phyloP scores from a whole-genome alignment of 1,140 invertebrate species.

The Diabrotica virgifera region DNA sequence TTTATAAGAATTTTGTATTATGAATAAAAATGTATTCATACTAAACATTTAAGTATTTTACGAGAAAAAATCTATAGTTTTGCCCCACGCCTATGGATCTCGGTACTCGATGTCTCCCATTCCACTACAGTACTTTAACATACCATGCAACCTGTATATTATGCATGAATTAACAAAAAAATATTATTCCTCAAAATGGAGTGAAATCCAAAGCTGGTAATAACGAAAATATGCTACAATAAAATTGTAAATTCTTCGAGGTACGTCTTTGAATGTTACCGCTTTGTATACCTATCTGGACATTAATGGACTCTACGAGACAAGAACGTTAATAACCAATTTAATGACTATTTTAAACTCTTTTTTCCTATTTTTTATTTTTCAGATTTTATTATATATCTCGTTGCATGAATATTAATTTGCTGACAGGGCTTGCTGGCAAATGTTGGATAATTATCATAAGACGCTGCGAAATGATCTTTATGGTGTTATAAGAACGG shows the following conservation, averaged over 20 bases:
- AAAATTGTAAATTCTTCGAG: constrained; percentile 39
- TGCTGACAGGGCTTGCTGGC: not conserved
- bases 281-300: constrained; percentile 35
- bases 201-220: constrained; percentile 37
- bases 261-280: constrained; percentile 36
- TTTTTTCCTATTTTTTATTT: constrained; percentile 10
- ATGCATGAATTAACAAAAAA: constrained; percentile 30
- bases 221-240: constrained; percentile 42
- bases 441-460: too few relatives aligned
- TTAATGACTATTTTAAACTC: constrained; percentile 23
- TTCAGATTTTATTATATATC: constrained; percentile 16
- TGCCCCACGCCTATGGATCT: not conserved
- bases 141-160: constrained; percentile 10
- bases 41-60: too few relatives aligned
- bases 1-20: too few relatives aligned
- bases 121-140: not conserved
- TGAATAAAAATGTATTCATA: too few relatives aligned
- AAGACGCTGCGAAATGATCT: too few relatives aligned
- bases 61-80: too few relatives aligned
- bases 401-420: constrained; percentile 5
- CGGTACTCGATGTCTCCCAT: not conserved
- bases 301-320: constrained; percentile 38
- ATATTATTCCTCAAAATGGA: constrained; percentile 34
- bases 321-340: constrained; percentile 38
- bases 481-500: too few relatives aligned